Percentiles rank a stretch among this genome's conserved stretches.
These are phyloP conservation scores for Brotula barbata DNA, from an alignment of 2,797 vertebrate genomes.

Conservation along the genomic window DNA sequence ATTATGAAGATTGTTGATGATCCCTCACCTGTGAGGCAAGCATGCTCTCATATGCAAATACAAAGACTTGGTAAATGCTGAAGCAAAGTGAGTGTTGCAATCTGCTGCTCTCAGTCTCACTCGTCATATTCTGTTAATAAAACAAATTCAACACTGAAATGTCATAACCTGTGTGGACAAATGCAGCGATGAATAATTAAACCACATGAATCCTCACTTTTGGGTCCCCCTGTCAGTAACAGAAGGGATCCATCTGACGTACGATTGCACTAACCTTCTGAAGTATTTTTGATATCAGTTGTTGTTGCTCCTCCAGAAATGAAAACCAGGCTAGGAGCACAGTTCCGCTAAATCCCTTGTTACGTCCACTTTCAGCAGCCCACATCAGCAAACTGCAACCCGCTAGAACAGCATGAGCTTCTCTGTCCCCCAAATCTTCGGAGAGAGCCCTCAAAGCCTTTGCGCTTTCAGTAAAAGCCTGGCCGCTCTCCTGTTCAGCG, in stretches of 20 bases:
- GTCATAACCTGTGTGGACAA: neutral
- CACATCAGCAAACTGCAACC: conserved; percentile 81
- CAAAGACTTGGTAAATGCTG: conserved; percentile 82
- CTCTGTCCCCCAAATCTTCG: conserved; percentile 22
- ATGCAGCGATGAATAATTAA: neutral
- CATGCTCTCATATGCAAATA: conserved; percentile 79
- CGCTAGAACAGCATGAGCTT: conserved; percentile 76
- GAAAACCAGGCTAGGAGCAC: conserved; percentile 71
- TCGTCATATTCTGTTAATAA: conserved; percentile 27
- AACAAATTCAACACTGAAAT: neutral
- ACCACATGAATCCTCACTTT: too few relatives aligned
- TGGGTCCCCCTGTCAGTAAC: too few relatives aligned
- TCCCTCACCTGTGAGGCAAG: conserved; percentile 80
- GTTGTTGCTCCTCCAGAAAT: conserved; percentile 81
- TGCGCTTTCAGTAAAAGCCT: conserved; percentile 73
- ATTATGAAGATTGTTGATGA: neutral
- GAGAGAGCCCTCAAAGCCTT: conserved; percentile 63
- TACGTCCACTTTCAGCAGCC: conserved; percentile 69
- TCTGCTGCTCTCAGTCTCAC: conserved; percentile 36
- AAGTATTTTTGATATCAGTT: conserved; percentile 65
- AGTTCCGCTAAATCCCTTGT: conserved; percentile 60
- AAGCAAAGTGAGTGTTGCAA: conserved; percentile 82
- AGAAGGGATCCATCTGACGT: neutral
- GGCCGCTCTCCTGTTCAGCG: conserved; percentile 29
- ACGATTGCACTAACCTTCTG: conserved; percentile 71